phyloP scores from a whole-genome alignment of 2,113 vertebrate species.

The Synchiropus splendidus region DNA sequence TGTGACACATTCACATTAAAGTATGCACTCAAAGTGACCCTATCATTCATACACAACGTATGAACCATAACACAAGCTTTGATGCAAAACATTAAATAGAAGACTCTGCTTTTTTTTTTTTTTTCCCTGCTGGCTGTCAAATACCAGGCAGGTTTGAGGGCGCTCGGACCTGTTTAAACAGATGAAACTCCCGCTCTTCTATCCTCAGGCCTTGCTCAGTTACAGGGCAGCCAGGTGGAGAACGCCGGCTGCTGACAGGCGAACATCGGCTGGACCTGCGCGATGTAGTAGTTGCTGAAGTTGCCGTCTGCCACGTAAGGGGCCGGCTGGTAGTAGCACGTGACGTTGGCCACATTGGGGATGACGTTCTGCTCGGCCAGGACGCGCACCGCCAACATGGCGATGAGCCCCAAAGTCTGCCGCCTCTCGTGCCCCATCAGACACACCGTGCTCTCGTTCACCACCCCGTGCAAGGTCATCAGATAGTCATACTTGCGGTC shows the following conservation, averaged over 20 bases:
- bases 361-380: constrained; percentile 97
- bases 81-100: constrained; percentile 65
- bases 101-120: constrained; percentile 30
- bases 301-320: constrained; percentile 96
- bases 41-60: constrained; percentile 60
- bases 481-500: constrained; percentile 99
- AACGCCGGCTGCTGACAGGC: constrained; percentile 91
- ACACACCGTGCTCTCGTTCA: constrained; percentile 98
- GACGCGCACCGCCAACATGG: constrained; percentile 93
- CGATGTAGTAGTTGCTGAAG: constrained; percentile 99
- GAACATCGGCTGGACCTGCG: constrained; percentile 95
- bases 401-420: constrained; percentile 93
- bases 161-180: constrained; percentile 47
- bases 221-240: constrained; percentile 96
- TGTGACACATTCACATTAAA: constrained; percentile 48
- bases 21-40: constrained; percentile 62
- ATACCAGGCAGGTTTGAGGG: constrained; percentile 37
- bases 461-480: constrained; percentile 93
- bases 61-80: constrained; percentile 66
- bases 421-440: constrained; percentile 98
- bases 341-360: constrained; percentile 96
- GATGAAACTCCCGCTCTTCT: constrained; percentile 26
- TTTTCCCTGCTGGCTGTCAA: constrained; percentile 56
- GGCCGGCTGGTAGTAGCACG: constrained; percentile 98
- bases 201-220: constrained; percentile 64